Conservation (phyloP, 1,140 invertebrate species). For the Mamestra configurata region DNA sequence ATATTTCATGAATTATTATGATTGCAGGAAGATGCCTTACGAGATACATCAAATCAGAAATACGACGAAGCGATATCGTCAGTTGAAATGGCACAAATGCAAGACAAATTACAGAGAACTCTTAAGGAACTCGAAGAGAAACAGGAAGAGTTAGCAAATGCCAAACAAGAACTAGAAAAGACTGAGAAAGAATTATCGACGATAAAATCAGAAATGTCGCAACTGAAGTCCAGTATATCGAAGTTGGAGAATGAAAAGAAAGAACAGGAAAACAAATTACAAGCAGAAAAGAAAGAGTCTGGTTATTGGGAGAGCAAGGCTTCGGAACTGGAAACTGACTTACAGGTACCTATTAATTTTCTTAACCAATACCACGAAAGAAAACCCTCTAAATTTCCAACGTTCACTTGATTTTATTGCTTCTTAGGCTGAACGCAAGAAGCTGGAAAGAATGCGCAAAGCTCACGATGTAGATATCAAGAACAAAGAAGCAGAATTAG, state of each 20-base stretch:
- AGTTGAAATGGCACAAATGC: constrained; percentile 86
- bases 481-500: constrained; percentile 91
- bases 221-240: constrained; percentile 89
- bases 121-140: constrained; percentile 83
- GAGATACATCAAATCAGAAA: constrained; percentile 87
- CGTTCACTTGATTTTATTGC: not conserved
- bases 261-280: constrained; percentile 88
- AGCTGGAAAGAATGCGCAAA: constrained; percentile 89
- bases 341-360: too few relatives aligned
- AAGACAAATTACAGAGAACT: constrained; percentile 85
- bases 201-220: constrained; percentile 85
- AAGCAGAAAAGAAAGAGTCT: constrained; percentile 87
- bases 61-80: constrained; percentile 86
- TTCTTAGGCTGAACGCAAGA: constrained; percentile 89
- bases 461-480: constrained; percentile 90
- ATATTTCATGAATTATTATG: constrained; percentile 1
- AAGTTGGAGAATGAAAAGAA: constrained; percentile 90
- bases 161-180: constrained; percentile 73
- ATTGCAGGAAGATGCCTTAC: constrained; percentile 85
- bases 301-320: constrained; percentile 89
- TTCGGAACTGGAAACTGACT: constrained; percentile 90
- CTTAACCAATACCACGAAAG: too few relatives aligned
- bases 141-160: constrained; percentile 74
- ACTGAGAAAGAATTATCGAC: constrained; percentile 86
- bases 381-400: constrained; percentile 4